phyloP scores from a whole-genome alignment of 2,888 invertebrate genomes.

The Melanchra persicariae region DNA sequence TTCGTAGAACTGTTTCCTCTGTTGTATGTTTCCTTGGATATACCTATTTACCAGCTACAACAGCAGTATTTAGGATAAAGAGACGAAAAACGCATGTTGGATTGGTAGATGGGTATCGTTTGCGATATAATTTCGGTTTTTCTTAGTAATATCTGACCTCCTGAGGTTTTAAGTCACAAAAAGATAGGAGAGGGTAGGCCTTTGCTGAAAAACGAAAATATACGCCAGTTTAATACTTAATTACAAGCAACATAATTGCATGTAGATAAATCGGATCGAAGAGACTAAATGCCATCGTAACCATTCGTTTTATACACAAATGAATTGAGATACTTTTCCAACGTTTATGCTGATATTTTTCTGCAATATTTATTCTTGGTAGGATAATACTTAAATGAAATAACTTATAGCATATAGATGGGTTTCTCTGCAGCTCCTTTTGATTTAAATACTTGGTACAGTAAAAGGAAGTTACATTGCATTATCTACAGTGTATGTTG shows the following conservation, averaged over 20 bases:
- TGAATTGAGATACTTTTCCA: conserved; percentile 74
- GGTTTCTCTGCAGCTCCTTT: background rate
- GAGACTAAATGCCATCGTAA: conserved; percentile 46
- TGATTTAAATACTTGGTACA: conserved; percentile 6
- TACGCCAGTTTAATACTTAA: background rate
- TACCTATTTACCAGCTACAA: too few relatives aligned
- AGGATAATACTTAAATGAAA: conserved; percentile 64
- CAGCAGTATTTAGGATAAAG: too few relatives aligned
- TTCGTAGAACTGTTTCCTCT: too few relatives aligned
- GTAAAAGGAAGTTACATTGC: background rate
- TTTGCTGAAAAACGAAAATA: too few relatives aligned
- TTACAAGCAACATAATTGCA: background rate
- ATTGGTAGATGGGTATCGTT: too few relatives aligned
- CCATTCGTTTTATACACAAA: conserved; percentile 71
- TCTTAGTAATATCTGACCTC: too few relatives aligned
- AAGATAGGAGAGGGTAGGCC: too few relatives aligned
- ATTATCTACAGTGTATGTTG: too few relatives aligned
- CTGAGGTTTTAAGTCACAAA: too few relatives aligned
- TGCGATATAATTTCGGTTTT: too few relatives aligned
- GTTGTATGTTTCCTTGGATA: too few relatives aligned
- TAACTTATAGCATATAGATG: background rate
- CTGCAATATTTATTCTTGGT: conserved; percentile 61
- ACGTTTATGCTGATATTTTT: conserved; percentile 68
- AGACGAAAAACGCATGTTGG: too few relatives aligned
- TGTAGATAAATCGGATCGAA: conserved; percentile 45